Evolutionary conservation across 2,113 vertebrate species (phyloP).

Genomic region (Ptilorrhoa leucosticta): DNA sequence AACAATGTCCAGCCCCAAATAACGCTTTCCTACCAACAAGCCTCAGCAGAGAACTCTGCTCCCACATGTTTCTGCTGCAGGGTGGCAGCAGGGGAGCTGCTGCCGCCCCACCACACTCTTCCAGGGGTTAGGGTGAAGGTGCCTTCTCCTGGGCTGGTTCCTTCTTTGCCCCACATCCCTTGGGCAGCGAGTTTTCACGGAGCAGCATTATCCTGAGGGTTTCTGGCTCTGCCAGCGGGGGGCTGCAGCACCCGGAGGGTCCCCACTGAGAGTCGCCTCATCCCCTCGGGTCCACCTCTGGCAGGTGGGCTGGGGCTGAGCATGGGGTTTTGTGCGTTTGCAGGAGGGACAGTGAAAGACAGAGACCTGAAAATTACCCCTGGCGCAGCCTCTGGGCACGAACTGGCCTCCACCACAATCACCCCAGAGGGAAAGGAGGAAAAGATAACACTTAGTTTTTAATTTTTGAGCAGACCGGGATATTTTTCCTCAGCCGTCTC

Average conservation of each 20-base stretch:
- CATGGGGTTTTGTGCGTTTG: neutral
- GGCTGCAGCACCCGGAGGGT: neutral
- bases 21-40: neutral
- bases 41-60: neutral
- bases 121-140: neutral
- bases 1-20: neutral
- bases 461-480: neutral
- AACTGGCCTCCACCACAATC: neutral
- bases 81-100: neutral
- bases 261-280: accelerated
- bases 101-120: accelerated
- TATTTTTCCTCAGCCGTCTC: neutral
- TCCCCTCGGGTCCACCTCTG: accelerated
- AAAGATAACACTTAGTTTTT: neutral
- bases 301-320: neutral
- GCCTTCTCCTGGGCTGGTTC: neutral
- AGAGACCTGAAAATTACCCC: neutral
- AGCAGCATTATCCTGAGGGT: neutral
- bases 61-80: neutral
- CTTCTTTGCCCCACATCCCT: neutral
- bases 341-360: neutral
- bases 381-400: accelerated
- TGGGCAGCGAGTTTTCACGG: accelerated
- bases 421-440: neutral
- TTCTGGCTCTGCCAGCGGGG: accelerated